Base-by-base conservation (phyloP, 2,888 invertebrate genomes). In the Bhutanitis thaidina region DNA sequence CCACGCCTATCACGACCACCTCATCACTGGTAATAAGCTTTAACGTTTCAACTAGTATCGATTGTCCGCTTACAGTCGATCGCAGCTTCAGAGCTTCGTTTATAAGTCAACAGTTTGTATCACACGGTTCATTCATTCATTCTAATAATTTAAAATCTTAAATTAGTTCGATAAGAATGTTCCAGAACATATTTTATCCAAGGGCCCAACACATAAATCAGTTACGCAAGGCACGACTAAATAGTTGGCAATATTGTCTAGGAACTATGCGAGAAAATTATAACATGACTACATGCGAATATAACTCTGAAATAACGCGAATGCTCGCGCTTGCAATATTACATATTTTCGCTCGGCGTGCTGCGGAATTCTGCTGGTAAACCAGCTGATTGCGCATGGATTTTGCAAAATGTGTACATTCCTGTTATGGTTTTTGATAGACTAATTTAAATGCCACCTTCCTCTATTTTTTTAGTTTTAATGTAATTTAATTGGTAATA, bases 211-310 rank as follows among this genome's bases (percentile, higher is more conserved):
- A 35, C 46, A 43, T 43, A 46, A 43, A 43, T 52, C 46, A 32
- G 46, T 41, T 32, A 41, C 20, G 37, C 37, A 52, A 47, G 40
- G 13, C 32, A 46, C 29, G 37, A 36, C 32, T 75, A 75, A 76
- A 80, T 80, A 77, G 78, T 78, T 80, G 61, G 67, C 74, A 64
- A 70, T 69, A 70, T 68, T 72, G 70, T 63, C 45, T 40, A 47
- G 58, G 47, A 76, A 77, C 77, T 78, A 77, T 78, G 77, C 65
- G 68, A 66, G 65, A 61, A 69, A 72, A 76, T 77, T 71, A 77
- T 73, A 71, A 66, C 67, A 61, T 56, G 62, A 45, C 60, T 67
- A 69, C 67, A 69, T 61, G 63, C 58, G 64, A 60, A 53, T 71
- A 63, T 62, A 65, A 52, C 62, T 72, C 61, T 67, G 67, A 65